These are phyloP conservation scores for Mormyrus iriodes DNA, from an alignment of 2,113 vertebrate genomes.

Conservation along the genomic window DNA sequence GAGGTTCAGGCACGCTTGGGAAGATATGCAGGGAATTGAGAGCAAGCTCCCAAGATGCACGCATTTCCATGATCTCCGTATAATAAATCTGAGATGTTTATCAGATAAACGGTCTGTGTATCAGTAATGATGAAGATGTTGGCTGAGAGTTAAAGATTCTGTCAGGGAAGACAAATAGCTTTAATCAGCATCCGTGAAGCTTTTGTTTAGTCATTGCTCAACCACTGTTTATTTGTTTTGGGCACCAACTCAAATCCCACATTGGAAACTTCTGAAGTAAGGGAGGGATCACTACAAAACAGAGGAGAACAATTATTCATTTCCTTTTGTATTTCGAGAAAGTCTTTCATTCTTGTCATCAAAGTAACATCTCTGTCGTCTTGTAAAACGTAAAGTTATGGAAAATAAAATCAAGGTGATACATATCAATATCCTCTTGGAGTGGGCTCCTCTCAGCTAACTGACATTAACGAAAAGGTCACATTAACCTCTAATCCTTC, in stretches of 20 bases:
- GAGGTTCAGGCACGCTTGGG: not conserved
- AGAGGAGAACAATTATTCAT: not conserved
- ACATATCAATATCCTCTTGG: not conserved
- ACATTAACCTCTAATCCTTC: not conserved
- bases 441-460: not conserved
- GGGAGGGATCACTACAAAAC: not conserved
- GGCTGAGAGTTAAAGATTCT: not conserved
- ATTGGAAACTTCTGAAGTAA: not conserved
- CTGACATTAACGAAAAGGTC: not conserved
- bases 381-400: not conserved
- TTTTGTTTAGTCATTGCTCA: slow-evolving; percentile 5
- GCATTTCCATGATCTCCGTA: not conserved
- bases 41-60: not conserved
- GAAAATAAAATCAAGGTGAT: not conserved
- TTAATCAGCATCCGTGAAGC: not conserved
- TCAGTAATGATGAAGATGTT: not conserved
- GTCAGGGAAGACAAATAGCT: not conserved
- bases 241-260: not conserved
- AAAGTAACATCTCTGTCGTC: not conserved
- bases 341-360: not conserved
- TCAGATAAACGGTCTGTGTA: not conserved
- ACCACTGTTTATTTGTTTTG: slow-evolving; percentile 9
- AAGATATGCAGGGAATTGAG: not conserved
- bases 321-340: not conserved
- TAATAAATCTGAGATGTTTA: not conserved